Evolutionary conservation across 92 coral and sea anemone species (phyloP), one percentile per base, ranked within the genome.

Genomic region (Zoanthus sociatus): DNA sequence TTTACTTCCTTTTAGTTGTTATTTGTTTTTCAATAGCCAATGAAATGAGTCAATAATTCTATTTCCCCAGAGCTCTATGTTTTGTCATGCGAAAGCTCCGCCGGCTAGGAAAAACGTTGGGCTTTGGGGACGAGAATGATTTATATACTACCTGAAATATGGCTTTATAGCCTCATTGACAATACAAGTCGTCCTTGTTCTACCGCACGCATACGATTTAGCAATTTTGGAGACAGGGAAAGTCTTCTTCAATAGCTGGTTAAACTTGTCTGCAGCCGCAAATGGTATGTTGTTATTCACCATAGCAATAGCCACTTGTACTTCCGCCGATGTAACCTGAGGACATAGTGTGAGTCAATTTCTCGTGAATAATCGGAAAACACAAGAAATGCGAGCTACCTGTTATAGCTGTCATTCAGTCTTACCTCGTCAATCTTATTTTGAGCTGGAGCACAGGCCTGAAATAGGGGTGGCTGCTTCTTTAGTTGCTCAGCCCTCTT

Each of bases 181-280:
- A n/a, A 86, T 85, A 61, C 92, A 89, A 17, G 92, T 89, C 69
- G 92, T 84, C 68, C 84, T 89, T n/a, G 89, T 89, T 74, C 84
- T 71, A 54, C 78, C 89, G 78, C 89, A 56, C 67, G 89, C 84
- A 67, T 76, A 89, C 72, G 46, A 73, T 82, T 89, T 84, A 31
- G 91, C 88, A 9, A 78, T 83, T 83, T 88, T 82, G 45, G 82
- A 71, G 83, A 82, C 84, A 20, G 88, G 79, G 78, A 88, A 88
- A 56, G 82, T 82, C 47, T 70, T 56, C 88, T 82, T 88, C 71
- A 88, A 82, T 68, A 88, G 66, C 33, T 72, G 55, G 78, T 73
- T 82, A 67, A 88, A 83, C 61, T 82, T 82, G 79, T 88, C 91
- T 46, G 91, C 88, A 56, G 88, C 87, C 73, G 90, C 87, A 71